Evolutionary conservation across 2,113 vertebrate genomes (phyloP).

Genomic region (Caracal caracal): DNA sequence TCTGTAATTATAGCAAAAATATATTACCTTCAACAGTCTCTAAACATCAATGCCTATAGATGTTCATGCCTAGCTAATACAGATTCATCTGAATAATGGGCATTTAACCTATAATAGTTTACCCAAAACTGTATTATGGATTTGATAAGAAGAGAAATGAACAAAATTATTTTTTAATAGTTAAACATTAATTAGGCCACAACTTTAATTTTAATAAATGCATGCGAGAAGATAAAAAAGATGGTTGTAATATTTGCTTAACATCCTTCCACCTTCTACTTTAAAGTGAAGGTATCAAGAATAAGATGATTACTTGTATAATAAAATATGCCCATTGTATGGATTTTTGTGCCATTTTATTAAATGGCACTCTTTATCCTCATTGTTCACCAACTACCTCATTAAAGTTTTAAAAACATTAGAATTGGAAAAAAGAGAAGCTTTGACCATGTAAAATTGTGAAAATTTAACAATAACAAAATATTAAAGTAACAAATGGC

Average conservation of each 20-base stretch:
- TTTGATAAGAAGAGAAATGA: slow-evolving; percentile 15
- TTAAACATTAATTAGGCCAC: background rate
- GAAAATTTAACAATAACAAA: background rate
- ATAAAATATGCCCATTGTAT: background rate
- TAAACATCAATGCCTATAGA: background rate
- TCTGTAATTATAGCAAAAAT: background rate
- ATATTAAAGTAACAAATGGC: background rate
- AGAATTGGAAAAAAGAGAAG: background rate
- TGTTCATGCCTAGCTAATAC: background rate
- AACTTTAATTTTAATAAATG: background rate
- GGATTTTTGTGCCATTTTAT: background rate
- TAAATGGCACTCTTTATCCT: background rate
- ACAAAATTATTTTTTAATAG: background rate
- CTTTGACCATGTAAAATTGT: background rate
- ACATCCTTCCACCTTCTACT: background rate
- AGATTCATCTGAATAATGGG: background rate
- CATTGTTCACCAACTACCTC: background rate
- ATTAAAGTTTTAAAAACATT: background rate
- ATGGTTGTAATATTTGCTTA: background rate
- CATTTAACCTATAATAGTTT: background rate
- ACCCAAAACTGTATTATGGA: background rate
- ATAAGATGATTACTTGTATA: background rate
- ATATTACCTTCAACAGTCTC: background rate
- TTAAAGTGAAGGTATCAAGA: background rate
- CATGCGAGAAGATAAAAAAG: background rate